Percentiles rank a stretch among this genome's conserved stretches.
Evolutionary conservation across 2,888 invertebrate genomes (phyloP).

Genomic region (Eucriotettix oculatus): DNA sequence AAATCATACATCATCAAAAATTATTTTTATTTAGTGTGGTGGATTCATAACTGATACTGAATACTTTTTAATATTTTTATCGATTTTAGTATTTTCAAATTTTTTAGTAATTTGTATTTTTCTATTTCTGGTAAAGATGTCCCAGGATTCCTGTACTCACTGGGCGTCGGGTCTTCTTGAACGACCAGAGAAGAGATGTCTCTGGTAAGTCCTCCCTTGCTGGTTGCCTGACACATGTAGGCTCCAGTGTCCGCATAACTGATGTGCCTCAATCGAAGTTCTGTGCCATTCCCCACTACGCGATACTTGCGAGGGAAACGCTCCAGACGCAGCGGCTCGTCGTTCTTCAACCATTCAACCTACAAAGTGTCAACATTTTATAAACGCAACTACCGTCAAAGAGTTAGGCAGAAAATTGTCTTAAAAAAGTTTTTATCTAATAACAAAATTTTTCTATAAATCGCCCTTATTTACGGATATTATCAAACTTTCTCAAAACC

Average conservation of each 20-base stretch:
- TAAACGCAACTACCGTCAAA: background rate
- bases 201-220: slow-evolving; percentile 47
- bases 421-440: background rate
- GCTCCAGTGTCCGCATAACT: slow-evolving; percentile 58
- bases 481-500: no score
- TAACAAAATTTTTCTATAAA: no score
- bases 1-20: no score
- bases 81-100: no score
- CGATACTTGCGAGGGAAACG: slow-evolving; percentile 37
- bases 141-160: slow-evolving; percentile 26
- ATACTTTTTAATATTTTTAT: no score
- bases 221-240: slow-evolving; percentile 58
- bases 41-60: no score
- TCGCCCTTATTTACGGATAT: no score
- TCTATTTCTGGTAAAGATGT: no score
- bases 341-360: slow-evolving; percentile 59
- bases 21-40: no score
- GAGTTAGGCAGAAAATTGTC: background rate
- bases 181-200: slow-evolving; percentile 57
- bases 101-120: no score
- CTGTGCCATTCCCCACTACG: slow-evolving; percentile 47
- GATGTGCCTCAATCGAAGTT: slow-evolving; percentile 44
- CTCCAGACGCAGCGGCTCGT: slow-evolving; percentile 39
- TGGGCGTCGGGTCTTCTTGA: slow-evolving; percentile 51
- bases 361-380: slow-evolving; percentile 16